Base-by-base conservation (phyloP, 2,113 vertebrate species). In the Thymallus thymallus region DNA sequence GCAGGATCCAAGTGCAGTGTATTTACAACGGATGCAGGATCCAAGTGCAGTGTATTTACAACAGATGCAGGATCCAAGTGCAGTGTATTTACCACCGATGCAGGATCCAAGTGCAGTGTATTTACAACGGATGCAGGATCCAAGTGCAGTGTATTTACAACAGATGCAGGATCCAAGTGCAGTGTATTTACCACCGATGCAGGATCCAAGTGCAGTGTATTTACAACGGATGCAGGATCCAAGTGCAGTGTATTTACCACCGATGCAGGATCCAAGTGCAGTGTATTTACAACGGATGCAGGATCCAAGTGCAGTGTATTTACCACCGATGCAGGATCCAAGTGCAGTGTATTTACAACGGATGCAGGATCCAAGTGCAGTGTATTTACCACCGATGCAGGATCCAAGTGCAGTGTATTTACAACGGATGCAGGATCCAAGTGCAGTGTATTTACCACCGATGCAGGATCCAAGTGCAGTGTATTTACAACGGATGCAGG, bases 51-150 rank as follows among this genome's bases (percentile, higher is more conserved):
- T 84, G 29, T 66, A 81, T 89, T 81, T 80, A 71, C 68, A 71
- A 79, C 73, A 66, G 75, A n/a, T n/a, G n/a, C 81, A 86, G 80
- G 75, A 76, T 72, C 69, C 79, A 30, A 24, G 69, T 85, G 60
- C 85, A 86, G 79, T 84, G 29, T 66, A 81, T 89, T 81, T 80
- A 71, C 68, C 70, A 79, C 73, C n/a, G n/a, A n/a, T n/a, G n/a
- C 81, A 86, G 80, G 75, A 76, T 72, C 69, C 79, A 30, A 24
- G 69, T 85, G 60, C 85, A 86, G 79, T 84, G 29, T 66, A 81
- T 89, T 81, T 80, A 71, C 68, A 71, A 79, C 73, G n/a, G n/a
- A n/a, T n/a, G n/a, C 81, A 86, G 80, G 75, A 76, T 72, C 69
- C 79, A 30, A 24, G 69, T 85, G 60, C 85, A 86, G 79, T 84